These are phyloP conservation scores for Hirtodrosophila trivittata DNA, from an alignment of 2,888 invertebrate species.

Conservation along the genomic window DNA sequence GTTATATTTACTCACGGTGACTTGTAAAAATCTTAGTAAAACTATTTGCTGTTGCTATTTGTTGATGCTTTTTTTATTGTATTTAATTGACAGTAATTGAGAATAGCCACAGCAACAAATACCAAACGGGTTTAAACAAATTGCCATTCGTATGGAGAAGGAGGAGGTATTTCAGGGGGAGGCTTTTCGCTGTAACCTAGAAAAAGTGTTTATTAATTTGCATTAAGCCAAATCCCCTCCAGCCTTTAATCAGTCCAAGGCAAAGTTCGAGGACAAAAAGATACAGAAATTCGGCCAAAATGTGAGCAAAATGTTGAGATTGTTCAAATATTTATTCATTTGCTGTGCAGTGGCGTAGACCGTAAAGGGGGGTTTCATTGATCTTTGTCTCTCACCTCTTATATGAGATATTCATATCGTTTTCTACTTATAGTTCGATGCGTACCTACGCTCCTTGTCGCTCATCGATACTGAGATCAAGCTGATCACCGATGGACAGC, in stretches of 20 bases:
- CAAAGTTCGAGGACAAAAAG: not conserved
- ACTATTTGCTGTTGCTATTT: constrained; percentile 23
- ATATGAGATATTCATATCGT: not conserved
- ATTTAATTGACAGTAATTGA: constrained; percentile 73
- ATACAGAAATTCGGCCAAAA: no score
- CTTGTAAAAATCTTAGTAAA: constrained; percentile 30
- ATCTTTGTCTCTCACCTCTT: no score
- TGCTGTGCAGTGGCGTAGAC: no score
- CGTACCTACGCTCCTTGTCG: constrained; percentile 89
- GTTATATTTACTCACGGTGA: constrained; percentile 66
- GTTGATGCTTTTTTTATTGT: constrained; percentile 14
- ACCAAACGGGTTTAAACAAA: constrained; percentile 64
- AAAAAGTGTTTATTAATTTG: constrained; percentile 34
- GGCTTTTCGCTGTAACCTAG: constrained; percentile 41
- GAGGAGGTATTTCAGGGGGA: no score
- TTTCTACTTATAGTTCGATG: constrained; percentile 88
- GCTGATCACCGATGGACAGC: constrained; percentile 90
- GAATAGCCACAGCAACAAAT: constrained; percentile 24
- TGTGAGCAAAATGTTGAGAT: no score
- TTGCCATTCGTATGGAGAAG: constrained; percentile 35
- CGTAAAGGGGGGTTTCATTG: no score
- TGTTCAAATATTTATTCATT: no score
- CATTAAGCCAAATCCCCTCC: constrained; percentile 33
- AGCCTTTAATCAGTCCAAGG: constrained; percentile 7
- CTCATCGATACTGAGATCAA: constrained; percentile 86